Conservation (phyloP, 2,113 vertebrate genomes). For the Aix galericulata region DNA sequence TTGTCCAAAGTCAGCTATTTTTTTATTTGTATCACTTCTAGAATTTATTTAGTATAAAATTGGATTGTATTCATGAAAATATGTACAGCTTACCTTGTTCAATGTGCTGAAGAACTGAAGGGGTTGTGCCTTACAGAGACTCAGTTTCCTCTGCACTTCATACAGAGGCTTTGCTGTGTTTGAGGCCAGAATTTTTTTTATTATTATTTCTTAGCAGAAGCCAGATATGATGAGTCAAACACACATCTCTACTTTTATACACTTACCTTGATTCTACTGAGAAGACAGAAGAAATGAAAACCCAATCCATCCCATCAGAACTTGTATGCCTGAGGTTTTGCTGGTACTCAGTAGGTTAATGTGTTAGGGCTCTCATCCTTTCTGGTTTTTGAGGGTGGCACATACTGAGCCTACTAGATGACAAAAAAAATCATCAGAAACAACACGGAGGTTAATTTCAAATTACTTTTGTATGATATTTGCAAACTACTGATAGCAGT, state of each 20-base stretch:
- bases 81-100: not conserved
- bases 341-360: not conserved
- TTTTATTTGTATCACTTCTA: not conserved
- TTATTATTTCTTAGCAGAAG: not conserved
- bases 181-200: not conserved
- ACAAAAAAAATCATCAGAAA: not conserved
- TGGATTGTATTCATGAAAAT: not conserved
- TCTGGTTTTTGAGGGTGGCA: not conserved
- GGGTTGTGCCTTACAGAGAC: not conserved
- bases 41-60: not conserved
- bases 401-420: not conserved
- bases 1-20: not conserved
- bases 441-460: not conserved
- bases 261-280: not conserved
- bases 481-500: not conserved
- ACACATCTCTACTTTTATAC: fast-evolving
- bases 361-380: not conserved
- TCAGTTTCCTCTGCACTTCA: not conserved
- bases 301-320: not conserved
- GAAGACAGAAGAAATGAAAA: not conserved
- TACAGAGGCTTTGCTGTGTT: not conserved
- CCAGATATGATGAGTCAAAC: not conserved
- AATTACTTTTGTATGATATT: not conserved
- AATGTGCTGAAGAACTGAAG: not conserved
- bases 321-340: not conserved